Conservation (phyloP, 2,888 invertebrate genomes). For the Volucella zonaria region DNA sequence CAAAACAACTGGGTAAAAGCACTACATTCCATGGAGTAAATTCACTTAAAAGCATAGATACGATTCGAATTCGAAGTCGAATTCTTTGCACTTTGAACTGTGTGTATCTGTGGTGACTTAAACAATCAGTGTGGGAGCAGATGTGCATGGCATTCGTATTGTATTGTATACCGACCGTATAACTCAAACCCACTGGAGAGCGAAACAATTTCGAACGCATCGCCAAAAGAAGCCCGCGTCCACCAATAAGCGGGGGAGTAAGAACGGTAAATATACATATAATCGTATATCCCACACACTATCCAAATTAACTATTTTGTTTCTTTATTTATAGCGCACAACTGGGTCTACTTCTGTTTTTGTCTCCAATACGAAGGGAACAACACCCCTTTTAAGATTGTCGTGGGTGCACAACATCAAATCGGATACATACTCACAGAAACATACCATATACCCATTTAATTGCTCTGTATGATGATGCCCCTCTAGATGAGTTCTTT, state of each 20-base stretch:
- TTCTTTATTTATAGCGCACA: neutral
- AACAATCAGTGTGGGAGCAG: slow-evolving; percentile 56
- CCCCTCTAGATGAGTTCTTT: slow-evolving; percentile 24
- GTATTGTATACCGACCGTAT: neutral
- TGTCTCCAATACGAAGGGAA: slow-evolving; percentile 39
- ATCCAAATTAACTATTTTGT: slow-evolving; percentile 41
- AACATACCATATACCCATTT: slow-evolving; percentile 1
- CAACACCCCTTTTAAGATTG: slow-evolving; percentile 39
- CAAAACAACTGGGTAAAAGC: neutral
- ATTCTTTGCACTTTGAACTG: slow-evolving; percentile 46
- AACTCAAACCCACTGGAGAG: neutral
- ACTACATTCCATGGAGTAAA: neutral
- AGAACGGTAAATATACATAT: slow-evolving; percentile 29
- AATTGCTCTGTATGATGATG: slow-evolving; percentile 25
- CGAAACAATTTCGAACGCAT: slow-evolving; percentile 33
- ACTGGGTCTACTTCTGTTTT: slow-evolving; percentile 13
- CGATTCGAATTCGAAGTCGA: slow-evolving; percentile 4
- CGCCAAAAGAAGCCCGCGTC: slow-evolving; percentile 13
- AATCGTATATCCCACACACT: slow-evolving; percentile 36
- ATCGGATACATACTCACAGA: neutral
- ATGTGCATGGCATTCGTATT: slow-evolving; percentile 46
- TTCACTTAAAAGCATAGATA: slow-evolving; percentile 13
- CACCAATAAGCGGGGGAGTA: slow-evolving; percentile 13
- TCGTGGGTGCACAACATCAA: slow-evolving; percentile 40
- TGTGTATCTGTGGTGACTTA: slow-evolving; percentile 18